phyloP scores from a whole-genome alignment of 2,888 invertebrate genomes.

The Dendrolimus pini region DNA sequence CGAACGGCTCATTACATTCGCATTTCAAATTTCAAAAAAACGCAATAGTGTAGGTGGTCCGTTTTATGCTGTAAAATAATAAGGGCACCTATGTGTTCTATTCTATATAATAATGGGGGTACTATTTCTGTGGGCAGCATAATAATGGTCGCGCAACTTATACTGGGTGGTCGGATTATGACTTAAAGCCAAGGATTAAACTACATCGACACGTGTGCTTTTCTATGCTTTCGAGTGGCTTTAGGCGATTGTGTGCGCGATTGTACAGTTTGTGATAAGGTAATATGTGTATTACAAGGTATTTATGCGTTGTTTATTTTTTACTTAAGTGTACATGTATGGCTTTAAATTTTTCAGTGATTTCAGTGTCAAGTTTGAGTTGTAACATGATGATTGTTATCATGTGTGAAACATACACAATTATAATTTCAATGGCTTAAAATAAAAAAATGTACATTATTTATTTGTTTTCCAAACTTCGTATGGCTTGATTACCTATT shows the following conservation, averaged over 20 bases:
- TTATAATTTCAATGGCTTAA: no score
- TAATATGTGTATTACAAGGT: constrained; percentile 6
- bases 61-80: constrained; percentile 66
- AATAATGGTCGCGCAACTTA: constrained; percentile 41
- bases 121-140: constrained; percentile 58
- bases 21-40: constrained; percentile 36
- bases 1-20: constrained; percentile 68
- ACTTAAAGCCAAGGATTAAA: constrained; percentile 62
- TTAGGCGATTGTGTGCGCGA: constrained; percentile 51
- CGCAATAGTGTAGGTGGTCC: constrained; percentile 58
- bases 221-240: constrained; percentile 55
- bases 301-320: not conserved
- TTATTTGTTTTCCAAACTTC: no score
- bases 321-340: not conserved
- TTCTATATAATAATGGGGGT: constrained; percentile 67
- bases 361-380: not conserved
- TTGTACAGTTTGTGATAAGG: constrained; percentile 38
- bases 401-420: no score
- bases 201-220: constrained; percentile 68
- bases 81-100: constrained; percentile 57
- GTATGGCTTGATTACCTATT: no score
- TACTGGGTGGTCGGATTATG: constrained; percentile 71
- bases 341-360: no score
- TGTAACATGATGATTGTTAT: no score
- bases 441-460: no score